These are phyloP conservation scores for Aleiodes testaceus DNA, from an alignment of 2,888 invertebrate genomes.

Conservation along the genomic window DNA sequence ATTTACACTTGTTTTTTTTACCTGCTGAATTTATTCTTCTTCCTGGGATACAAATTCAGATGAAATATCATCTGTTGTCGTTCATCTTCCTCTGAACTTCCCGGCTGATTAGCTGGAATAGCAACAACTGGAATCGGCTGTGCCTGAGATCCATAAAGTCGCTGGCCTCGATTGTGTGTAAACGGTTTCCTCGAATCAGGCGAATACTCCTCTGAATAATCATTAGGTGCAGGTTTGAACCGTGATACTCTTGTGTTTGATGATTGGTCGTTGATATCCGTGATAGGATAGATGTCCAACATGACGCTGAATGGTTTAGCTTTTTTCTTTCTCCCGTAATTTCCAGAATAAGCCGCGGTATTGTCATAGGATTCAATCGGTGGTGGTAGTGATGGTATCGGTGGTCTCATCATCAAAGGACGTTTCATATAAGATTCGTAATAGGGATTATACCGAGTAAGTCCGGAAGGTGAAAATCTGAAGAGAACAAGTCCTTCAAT, in stretches of 20 bases:
- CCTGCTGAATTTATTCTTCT: conserved; percentile 69
- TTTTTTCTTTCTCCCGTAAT: conserved; percentile 58
- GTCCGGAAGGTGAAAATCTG: conserved; percentile 67
- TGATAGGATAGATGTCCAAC: conserved; percentile 79
- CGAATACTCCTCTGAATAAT: conserved; percentile 55
- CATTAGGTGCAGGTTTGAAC: conserved; percentile 47
- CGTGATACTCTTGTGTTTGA: conserved; percentile 56
- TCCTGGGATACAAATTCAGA: conserved; percentile 78
- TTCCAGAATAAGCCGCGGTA: conserved; percentile 48
- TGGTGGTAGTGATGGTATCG: conserved; percentile 42
- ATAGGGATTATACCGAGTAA: conserved; percentile 64
- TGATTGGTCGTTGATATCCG: conserved; percentile 65
- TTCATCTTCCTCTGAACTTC: conserved; percentile 62
- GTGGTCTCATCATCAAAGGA: conserved; percentile 53
- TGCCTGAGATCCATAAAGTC: conserved; percentile 50
- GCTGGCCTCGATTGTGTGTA: conserved; percentile 56
- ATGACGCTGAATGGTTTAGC: conserved; percentile 79
- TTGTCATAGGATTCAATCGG: conserved; percentile 57
- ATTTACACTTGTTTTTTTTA: too few relatives aligned
- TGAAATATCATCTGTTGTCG: conserved; percentile 79
- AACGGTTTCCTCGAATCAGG: conserved; percentile 58
- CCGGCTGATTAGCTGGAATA: conserved; percentile 52
- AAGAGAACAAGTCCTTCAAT: conserved; percentile 5
- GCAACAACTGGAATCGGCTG: conserved; percentile 57
- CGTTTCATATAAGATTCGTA: conserved; percentile 60